phyloP scores from a whole-genome alignment of 53 echinoderm and acorn worm genomes.

The Luidia sarsii region DNA sequence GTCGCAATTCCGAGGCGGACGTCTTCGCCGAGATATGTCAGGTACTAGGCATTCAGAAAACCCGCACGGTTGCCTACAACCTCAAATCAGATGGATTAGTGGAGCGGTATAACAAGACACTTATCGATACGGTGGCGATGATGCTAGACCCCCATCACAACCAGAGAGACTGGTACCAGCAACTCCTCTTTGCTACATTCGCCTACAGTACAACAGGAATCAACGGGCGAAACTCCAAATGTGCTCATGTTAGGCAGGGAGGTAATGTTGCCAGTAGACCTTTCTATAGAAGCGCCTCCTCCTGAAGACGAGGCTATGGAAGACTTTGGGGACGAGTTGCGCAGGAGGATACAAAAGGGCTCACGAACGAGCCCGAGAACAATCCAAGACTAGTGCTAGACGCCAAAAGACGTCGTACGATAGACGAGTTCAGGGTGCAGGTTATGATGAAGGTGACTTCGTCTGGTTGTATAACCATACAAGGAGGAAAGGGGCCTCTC shows the following conservation, averaged over 20 bases:
- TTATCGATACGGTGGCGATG: slow-evolving; percentile 8
- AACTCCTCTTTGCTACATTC: slow-evolving; percentile 7
- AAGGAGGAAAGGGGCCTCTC: not conserved
- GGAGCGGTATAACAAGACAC: slow-evolving; percentile 31
- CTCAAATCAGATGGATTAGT: slow-evolving; percentile 35
- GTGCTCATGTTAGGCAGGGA: slow-evolving; percentile 31
- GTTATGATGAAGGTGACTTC: not conserved
- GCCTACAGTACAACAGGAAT: slow-evolving; percentile 30
- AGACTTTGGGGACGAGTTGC: not conserved
- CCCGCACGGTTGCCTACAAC: slow-evolving; percentile 15
- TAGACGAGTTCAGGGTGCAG: not conserved
- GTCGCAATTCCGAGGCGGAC: slow-evolving; percentile 4
- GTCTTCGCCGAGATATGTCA: slow-evolving; percentile 5
- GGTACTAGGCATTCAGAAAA: slow-evolving; percentile 1
- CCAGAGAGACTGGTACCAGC: slow-evolving; percentile 23
- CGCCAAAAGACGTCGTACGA: slow-evolving; percentile 1
- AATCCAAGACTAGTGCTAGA: not conserved
- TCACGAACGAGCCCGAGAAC: slow-evolving; percentile 26
- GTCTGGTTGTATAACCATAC: slow-evolving; percentile 2
- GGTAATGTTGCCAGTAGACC: slow-evolving; percentile 13
- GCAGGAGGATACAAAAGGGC: not conserved
- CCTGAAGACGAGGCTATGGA: too few species aligned
- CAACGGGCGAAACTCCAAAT: slow-evolving; percentile 22
- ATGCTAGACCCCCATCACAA: slow-evolving; percentile 1
- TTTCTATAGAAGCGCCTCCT: not conserved